Percentiles rank a stretch among this genome's conserved stretches.
These are phyloP conservation scores for Gryon sp. DNA, from an alignment of 1,140 invertebrate genomes.

Conservation along the genomic window DNA sequence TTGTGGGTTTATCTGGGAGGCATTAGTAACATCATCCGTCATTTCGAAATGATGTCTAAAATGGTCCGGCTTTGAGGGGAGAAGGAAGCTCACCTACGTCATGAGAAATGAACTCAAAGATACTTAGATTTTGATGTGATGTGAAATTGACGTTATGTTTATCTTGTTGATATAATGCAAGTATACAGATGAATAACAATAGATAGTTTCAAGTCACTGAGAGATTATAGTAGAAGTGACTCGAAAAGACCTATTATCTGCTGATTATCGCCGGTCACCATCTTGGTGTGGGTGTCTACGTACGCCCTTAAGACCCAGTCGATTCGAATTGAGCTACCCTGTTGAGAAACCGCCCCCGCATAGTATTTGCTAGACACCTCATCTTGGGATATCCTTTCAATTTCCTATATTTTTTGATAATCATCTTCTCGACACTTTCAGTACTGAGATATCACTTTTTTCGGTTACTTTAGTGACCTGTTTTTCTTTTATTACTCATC, in stretches of 20 bases:
- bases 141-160: conserved; percentile 52
- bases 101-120: conserved; percentile 27
- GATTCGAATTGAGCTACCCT: conserved; percentile 50
- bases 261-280: conserved; percentile 56
- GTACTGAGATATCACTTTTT: conserved; percentile 33
- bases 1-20: conserved; percentile 22
- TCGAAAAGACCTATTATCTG: conserved; percentile 60
- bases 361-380: conserved; percentile 70
- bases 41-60: conserved; percentile 38
- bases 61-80: conserved; percentile 19
- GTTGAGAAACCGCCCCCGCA: conserved; percentile 56
- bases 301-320: conserved; percentile 51
- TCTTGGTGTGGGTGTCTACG: conserved; percentile 62
- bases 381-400: conserved; percentile 78
- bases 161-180: conserved; percentile 57
- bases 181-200: conserved; percentile 46
- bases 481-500: conserved; percentile 11
- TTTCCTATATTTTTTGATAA: conserved; percentile 76
- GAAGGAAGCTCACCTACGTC: conserved; percentile 13
- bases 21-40: conserved; percentile 53
- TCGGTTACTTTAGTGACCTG: conserved; percentile 35
- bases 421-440: conserved; percentile 67
- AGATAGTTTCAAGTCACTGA: conserved; percentile 57
- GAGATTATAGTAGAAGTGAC: conserved; percentile 54
- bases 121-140: conserved; percentile 47